A percentile compares a stretch with the other conserved stretches of the same genome.
Conservation (phyloP, 2,797 vertebrate genomes). For the Microtus agrestis region DNA sequence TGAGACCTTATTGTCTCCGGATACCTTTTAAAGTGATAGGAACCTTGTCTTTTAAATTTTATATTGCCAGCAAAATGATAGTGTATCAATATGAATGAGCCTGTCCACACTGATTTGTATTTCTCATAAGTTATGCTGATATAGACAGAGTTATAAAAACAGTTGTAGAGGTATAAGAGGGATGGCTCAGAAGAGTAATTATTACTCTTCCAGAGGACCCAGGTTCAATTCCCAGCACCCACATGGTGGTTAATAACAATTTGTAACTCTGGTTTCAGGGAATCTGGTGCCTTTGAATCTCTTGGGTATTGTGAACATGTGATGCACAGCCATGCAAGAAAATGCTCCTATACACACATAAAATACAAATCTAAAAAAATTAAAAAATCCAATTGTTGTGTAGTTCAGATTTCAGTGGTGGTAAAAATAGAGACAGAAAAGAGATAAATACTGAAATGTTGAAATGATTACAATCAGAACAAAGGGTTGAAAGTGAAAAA, state of each 20-base stretch:
- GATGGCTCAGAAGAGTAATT: background rate
- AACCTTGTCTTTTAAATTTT: background rate
- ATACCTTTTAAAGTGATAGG: background rate
- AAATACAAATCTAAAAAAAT: background rate
- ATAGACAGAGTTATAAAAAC: background rate
- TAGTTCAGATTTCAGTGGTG: background rate
- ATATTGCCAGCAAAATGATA: background rate
- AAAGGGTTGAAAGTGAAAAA: background rate
- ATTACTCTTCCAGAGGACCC: background rate
- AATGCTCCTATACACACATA: background rate
- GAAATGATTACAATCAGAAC: background rate
- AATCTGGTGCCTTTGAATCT: background rate
- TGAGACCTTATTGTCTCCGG: background rate
- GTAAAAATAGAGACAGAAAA: background rate
- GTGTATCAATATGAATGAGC: background rate
- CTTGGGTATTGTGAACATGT: background rate
- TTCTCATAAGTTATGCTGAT: background rate
- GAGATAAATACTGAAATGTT: background rate
- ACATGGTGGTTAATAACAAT: background rate
- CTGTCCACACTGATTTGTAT: background rate
- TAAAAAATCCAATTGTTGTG: background rate
- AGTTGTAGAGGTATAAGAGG: background rate
- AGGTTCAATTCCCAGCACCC: background rate
- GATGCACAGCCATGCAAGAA: background rate
- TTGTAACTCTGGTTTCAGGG: background rate